phyloP scores from a whole-genome alignment of 2,888 invertebrate species.

The Vesta saturnalis region DNA sequence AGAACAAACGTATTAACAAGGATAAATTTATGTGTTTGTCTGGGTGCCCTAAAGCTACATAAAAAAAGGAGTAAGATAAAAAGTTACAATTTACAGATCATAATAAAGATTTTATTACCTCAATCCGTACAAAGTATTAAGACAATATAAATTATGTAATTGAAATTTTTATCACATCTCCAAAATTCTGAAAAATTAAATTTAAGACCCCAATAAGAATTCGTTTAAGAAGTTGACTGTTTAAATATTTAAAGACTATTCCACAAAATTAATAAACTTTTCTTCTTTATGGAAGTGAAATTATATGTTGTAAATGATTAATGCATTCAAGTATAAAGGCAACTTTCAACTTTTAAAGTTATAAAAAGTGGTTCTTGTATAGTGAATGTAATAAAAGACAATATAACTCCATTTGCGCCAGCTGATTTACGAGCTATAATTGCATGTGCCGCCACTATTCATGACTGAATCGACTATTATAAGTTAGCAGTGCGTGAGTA shows the following conservation, averaged over 20 bases:
- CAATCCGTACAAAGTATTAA: too few relatives aligned
- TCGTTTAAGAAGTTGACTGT: too few relatives aligned
- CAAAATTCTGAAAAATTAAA: too few relatives aligned
- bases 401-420: constrained; percentile 57
- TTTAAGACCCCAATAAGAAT: too few relatives aligned
- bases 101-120: too few relatives aligned
- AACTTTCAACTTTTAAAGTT: constrained; percentile 26
- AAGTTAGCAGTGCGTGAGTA: constrained; percentile 54
- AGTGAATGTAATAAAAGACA: constrained; percentile 51
- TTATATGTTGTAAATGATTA: constrained; percentile 13
- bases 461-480: constrained; percentile 52
- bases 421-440: constrained; percentile 58
- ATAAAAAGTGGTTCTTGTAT: constrained; percentile 33
- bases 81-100: too few relatives aligned
- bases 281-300: constrained; percentile 5
- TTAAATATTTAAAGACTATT: background rate
- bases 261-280: background rate
- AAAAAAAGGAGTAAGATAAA: too few relatives aligned
- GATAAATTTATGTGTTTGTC: too few relatives aligned
- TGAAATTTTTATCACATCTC: too few relatives aligned
- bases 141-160: too few relatives aligned
- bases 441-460: constrained; percentile 59
- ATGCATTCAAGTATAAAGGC: constrained; percentile 8
- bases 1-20: too few relatives aligned
- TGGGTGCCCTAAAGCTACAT: too few relatives aligned